Conservation (phyloP, 2,888 invertebrate genomes). For the Pristionchus arcanus region DNA sequence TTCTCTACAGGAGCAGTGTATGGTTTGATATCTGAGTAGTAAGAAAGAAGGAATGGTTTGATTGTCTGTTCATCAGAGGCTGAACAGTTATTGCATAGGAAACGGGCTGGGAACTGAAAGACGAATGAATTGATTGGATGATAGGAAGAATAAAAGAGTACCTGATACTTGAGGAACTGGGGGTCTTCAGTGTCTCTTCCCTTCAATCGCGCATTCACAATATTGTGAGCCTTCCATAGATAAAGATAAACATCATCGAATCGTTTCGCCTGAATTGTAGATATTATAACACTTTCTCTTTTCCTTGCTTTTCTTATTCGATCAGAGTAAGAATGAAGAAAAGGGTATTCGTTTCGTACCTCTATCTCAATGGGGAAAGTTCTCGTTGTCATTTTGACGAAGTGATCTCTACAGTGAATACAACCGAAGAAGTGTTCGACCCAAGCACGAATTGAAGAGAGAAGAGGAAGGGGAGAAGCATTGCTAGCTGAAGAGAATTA, state of each 20-base stretch:
- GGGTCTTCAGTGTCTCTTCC: constrained; percentile 88
- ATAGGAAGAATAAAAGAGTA: constrained; percentile 78
- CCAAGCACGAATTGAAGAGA: constrained; percentile 91
- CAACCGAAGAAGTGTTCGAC: constrained; percentile 96
- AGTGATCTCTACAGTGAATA: constrained; percentile 91
- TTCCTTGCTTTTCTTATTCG: no score
- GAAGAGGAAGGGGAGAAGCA: constrained; percentile 88
- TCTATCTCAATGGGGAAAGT: constrained; percentile 74
- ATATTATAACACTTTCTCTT: not conserved
- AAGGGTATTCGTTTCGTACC: constrained; percentile 60
- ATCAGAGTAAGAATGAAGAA: no score
- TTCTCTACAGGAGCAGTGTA: constrained; percentile 56
- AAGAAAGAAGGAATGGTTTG: constrained; percentile 68
- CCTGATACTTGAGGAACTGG: constrained; percentile 90
- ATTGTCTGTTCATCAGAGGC: constrained; percentile 60
- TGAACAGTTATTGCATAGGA: constrained; percentile 66
- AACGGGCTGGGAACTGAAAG: constrained; percentile 77
- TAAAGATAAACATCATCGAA: constrained; percentile 77
- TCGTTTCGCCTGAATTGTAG: constrained; percentile 66
- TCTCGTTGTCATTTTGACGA: constrained; percentile 88
- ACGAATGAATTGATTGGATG: not conserved
- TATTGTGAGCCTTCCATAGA: constrained; percentile 91
- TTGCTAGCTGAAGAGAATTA: constrained; percentile 80
- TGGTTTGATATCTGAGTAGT: constrained; percentile 74
- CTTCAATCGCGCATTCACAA: constrained; percentile 90